phyloP scores from a whole-genome alignment of 2,888 invertebrate genomes.

The Trilocha varians region DNA sequence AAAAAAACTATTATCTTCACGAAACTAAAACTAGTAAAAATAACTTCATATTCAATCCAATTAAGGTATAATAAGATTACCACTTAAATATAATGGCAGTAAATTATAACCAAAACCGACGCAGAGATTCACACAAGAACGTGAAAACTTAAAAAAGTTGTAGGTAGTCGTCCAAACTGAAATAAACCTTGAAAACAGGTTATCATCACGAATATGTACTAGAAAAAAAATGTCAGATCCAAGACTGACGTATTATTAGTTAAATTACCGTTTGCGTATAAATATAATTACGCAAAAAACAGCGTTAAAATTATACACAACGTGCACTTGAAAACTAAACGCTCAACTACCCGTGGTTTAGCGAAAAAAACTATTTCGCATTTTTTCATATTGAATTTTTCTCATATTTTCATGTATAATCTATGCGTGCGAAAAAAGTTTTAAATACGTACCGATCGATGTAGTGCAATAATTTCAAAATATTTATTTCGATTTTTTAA shows the following conservation, averaged over 20 bases:
- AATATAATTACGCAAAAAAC: neutral
- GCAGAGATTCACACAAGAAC: constrained; percentile 16
- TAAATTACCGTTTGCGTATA: constrained; percentile 12
- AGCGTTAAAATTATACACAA: neutral
- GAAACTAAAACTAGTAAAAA: no score
- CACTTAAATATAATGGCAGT: no score
- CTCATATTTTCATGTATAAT: no score
- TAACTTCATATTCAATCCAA: no score
- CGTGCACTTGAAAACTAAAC: constrained; percentile 2
- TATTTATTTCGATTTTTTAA: constrained; percentile 29
- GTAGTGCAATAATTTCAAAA: constrained; percentile 38
- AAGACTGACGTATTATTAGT: constrained; percentile 7
- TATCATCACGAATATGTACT: constrained; percentile 14
- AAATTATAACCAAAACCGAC: constrained; percentile 18
- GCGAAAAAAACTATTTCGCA: no score
- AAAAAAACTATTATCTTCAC: no score
- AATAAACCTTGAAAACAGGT: constrained; percentile 29
- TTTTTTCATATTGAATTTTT: no score
- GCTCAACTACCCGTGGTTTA: neutral
- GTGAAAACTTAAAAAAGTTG: constrained; percentile 21
- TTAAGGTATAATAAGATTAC: no score
- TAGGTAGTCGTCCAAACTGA: constrained; percentile 11
- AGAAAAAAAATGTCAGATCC: neutral
- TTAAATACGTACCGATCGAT: constrained; percentile 37
- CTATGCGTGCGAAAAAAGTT: neutral